Evolutionary conservation across 2,113 vertebrate genomes (phyloP), one percentile per base, ranked within the genome.

Genomic region (Nanorana parkeri): DNA sequence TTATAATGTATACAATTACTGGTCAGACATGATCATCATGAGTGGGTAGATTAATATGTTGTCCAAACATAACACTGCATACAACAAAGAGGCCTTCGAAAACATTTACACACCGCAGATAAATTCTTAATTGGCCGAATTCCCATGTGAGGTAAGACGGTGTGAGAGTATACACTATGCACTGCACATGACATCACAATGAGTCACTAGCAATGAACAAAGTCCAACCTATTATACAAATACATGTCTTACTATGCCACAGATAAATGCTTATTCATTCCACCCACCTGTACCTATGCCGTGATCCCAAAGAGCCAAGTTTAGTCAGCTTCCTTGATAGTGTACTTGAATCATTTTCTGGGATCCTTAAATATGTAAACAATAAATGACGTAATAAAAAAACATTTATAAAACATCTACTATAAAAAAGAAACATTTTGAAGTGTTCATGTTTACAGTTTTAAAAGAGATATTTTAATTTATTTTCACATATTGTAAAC

Each of bases 311-410:
- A 85, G 95, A 95, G 85, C 95, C 93, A 88, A 96, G 92, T 81
- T 95, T 97, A 83, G 94, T 94, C 83, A 95, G 90, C 90, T 95
- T 96, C 87, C 92, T 92, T 84, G 95, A 94, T 28, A 94, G 75
- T 17, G 91, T 94, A 86, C 87, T 94, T 32, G 93, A 92, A 85
- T 96, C 95, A 78, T 94, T 94, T 85, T 96, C 94, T 69, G 95
- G 93, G 90, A 96, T 90, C 87, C 96, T 97, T 75, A 19, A 68
- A 58, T 17, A 15, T 47, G 13, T 47, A 47, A 47, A 10, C 11
- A 47, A 47, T 47, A 47, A 1, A 47, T 4, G 6, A 36, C 3
- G 6, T 4, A 36, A 3, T 15, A 47, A 13, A 6, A 47, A 47
- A 13, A 47, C 8, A 10, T 13, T 47, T 47, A 13, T 47, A 47